Percentiles rank a stretch among this genome's conserved stretches.
phyloP scores from a whole-genome alignment of 2,888 invertebrate genomes.

The Geotrupes spiniger region DNA sequence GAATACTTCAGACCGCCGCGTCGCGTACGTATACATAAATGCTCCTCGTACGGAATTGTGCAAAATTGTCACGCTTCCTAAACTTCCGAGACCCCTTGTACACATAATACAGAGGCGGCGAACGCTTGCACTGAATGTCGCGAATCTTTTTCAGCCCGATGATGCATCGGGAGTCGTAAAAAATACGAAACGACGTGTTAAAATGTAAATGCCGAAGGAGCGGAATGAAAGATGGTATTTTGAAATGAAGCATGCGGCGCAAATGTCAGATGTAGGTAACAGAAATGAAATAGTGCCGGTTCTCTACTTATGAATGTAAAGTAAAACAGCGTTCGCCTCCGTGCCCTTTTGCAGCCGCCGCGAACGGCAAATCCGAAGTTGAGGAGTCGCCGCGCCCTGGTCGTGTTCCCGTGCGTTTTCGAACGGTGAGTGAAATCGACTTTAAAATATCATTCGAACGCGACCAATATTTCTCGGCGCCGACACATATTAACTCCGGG shows the following conservation, averaged over 20 bases:
- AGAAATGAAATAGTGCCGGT: constrained; percentile 47
- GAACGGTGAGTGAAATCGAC: constrained; percentile 41
- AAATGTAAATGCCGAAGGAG: constrained; percentile 49
- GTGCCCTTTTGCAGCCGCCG: constrained; percentile 16
- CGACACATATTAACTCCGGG: constrained; percentile 39
- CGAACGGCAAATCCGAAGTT: constrained; percentile 26
- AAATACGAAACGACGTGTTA: constrained; percentile 36
- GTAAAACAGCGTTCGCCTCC: constrained; percentile 43
- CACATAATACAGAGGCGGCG: constrained; percentile 7
- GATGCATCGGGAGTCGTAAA: constrained; percentile 25
- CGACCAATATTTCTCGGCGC: constrained; percentile 41
- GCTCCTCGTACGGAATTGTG: neutral
- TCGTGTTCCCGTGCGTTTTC: constrained; percentile 27
- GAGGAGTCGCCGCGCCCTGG: constrained; percentile 22
- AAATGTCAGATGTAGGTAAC: constrained; percentile 46
- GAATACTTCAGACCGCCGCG: too few species aligned
- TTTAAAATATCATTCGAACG: constrained; percentile 47
- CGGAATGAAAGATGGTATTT: constrained; percentile 49
- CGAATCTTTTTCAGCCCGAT: constrained; percentile 25
- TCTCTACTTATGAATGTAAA: constrained; percentile 48
- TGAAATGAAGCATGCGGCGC: constrained; percentile 47
- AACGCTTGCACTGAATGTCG: constrained; percentile 25
- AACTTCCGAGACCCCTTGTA: constrained; percentile 6
- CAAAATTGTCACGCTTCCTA: constrained; percentile 9
- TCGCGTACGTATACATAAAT: too few species aligned